A percentile compares a stretch with the other conserved stretches of the same genome.
Conservation (phyloP, 2,113 vertebrate species). For the Isichthys henryi region DNA sequence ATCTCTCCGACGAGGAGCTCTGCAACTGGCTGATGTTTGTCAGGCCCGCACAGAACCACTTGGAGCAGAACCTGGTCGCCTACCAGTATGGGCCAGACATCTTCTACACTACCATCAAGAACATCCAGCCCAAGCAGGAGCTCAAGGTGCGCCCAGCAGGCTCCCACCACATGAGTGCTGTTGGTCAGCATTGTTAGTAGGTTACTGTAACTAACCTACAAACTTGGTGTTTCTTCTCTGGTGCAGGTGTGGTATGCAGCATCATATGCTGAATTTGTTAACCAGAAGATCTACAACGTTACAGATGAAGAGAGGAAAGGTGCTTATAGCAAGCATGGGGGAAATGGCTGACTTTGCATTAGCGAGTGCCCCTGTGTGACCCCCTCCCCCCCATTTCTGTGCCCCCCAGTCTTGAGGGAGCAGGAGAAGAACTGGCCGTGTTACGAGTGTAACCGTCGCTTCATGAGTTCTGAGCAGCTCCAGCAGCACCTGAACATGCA, state of each 20-base stretch:
- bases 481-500: conserved; percentile 97
- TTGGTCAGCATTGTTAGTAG: not conserved
- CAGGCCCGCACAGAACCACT: conserved; percentile 86
- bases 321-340: conserved; percentile 31
- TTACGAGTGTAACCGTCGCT: conserved; percentile 91
- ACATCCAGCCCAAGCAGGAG: conserved; percentile 93
- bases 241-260: conserved; percentile 96
- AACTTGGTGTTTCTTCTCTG: not conserved
- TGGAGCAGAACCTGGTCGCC: conserved; percentile 95
- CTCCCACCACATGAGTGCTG: not conserved
- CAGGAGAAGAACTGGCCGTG: conserved; percentile 98
- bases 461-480: conserved; percentile 91
- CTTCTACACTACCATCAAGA: conserved; percentile 93
- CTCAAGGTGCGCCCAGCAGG: conserved; percentile 71
- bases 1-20: conserved; percentile 85
- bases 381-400: conserved; percentile 36
- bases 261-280: conserved; percentile 91
- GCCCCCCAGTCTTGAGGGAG: conserved; percentile 70
- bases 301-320: conserved; percentile 95
- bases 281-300: conserved; percentile 88
- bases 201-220: not conserved
- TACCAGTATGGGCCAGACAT: conserved; percentile 94
- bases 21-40: conserved; percentile 99
- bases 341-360: not conserved
- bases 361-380: not conserved